Evolutionary conservation across 2,797 vertebrate species (phyloP).

Genomic region (Enoplosus armatus): DNA sequence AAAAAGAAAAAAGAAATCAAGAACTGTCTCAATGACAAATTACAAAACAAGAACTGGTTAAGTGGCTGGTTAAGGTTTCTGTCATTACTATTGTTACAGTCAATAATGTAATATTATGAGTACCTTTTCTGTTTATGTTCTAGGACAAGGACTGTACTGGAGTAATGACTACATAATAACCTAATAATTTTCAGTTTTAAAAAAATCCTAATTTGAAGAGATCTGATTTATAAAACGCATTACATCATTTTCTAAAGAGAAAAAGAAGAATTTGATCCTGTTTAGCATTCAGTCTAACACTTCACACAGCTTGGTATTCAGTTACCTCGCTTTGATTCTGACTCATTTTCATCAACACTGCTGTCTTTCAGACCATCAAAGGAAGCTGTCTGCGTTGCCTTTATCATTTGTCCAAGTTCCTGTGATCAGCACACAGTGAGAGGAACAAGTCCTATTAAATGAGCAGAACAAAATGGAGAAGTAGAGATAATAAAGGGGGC

Average conservation of each 20-base stretch:
- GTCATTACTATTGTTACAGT: slow-evolving; percentile 15
- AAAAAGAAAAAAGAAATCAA: neutral
- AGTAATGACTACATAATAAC: slow-evolving; percentile 32
- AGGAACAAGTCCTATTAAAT: slow-evolving; percentile 51
- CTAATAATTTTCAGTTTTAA: too few species aligned
- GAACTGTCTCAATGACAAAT: neutral
- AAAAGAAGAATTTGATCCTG: slow-evolving; percentile 33
- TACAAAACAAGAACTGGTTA: neutral
- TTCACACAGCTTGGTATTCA: slow-evolving; percentile 43
- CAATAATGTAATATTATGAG: slow-evolving; percentile 30
- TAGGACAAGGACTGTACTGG: slow-evolving; percentile 19
- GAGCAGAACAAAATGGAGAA: slow-evolving; percentile 48
- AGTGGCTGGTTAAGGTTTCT: neutral
- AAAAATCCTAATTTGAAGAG: neutral
- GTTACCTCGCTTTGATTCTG: slow-evolving; percentile 59
- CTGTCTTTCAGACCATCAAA: slow-evolving; percentile 58
- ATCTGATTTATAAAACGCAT: slow-evolving; percentile 27
- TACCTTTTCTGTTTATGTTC: slow-evolving; percentile 42
- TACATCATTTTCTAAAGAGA: slow-evolving; percentile 4
- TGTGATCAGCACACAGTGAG: slow-evolving; percentile 60
- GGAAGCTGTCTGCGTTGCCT: slow-evolving; percentile 43
- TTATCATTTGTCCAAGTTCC: slow-evolving; percentile 49
- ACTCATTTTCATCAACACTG: slow-evolving; percentile 63
- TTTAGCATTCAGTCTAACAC: slow-evolving; percentile 46
- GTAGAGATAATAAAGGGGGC: slow-evolving; percentile 56